Base-by-base conservation (phyloP, 1,140 invertebrate species). In the Macrosteles quadrilineatus region DNA sequence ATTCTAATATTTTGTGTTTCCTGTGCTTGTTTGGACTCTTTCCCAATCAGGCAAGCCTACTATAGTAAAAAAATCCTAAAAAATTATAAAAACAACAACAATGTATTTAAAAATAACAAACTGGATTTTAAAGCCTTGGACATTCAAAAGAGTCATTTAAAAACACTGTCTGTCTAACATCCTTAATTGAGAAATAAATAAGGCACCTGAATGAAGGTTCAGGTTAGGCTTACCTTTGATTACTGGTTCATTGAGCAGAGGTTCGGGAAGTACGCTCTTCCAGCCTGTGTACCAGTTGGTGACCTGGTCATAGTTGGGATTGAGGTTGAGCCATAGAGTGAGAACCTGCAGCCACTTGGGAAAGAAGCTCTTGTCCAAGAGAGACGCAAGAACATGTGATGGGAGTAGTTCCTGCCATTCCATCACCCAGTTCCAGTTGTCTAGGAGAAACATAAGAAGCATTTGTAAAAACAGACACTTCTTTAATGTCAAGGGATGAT, bases 341-440 rank as follows among this genome's bases (percentile, higher is more conserved):
- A 97, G 79, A 19, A 88, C 85, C 78, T 93, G 88, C 43, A 94
- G 80, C 94, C 94, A 97, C 73, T 91, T 90, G 0, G 93, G 93
- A 74, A 97, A 97, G 82, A 97, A 97, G 72, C 85, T 86, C 75
- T 91, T 91, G 72, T 95, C 91, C 9, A 97, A 78, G 12, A 96
- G 79, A 25, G 85, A 81, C 0, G 89, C 87, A 84, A 96, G 88
- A 55, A 86, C 85, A 6, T 86, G 84, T 2, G 83, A 73, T 0
- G 93, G 89, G 30, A 96, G 81, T 62, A 97, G 80, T 74, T 94
- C 91, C 67, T 85, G 83, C 95, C 95, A 97, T 23, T 91, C 87
- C 83, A 93, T 92, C 0, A 95, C 90, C 88, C 92, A 95, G 73
- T 94, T 85, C 93, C 92, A 95, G 0, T 86, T 84, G 73, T 88